Conservation (phyloP, 1,140 invertebrate genomes). For the Megalonaias nervosa region DNA sequence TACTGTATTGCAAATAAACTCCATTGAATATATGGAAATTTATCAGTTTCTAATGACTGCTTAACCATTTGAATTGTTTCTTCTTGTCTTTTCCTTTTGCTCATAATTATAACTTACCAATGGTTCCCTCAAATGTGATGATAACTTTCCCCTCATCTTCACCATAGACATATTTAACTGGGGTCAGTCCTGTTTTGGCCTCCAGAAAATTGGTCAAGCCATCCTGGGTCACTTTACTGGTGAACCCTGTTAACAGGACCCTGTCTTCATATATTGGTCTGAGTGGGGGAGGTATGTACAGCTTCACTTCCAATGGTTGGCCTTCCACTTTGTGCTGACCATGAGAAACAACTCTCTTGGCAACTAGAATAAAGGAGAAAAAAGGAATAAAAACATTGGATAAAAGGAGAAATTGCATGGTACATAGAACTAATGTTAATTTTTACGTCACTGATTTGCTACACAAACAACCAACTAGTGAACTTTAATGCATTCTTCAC, state of each 20-base stretch:
- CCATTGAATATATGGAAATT: no score
- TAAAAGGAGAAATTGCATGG: not conserved
- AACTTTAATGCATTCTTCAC: not conserved
- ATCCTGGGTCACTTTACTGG: not conserved
- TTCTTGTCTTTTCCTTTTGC: no score
- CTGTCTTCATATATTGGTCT: no score
- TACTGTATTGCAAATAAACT: no score
- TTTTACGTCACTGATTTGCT: no score
- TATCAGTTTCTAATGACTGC: no score
- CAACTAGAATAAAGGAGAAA: constrained; percentile 6
- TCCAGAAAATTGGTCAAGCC: constrained; percentile 15
- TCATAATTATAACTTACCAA: no score
- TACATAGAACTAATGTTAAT: no score
- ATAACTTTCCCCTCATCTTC: constrained; percentile 19
- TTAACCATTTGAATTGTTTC: no score
- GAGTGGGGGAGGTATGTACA: constrained; percentile 8
- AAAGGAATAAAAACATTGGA: no score
- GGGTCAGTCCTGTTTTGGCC: not conserved
- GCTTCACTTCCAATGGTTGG: not conserved
- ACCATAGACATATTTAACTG: constrained; percentile 6
- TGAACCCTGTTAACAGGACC: not conserved
- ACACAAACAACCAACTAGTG: not conserved
- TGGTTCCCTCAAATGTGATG: no score
- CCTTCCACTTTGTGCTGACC: constrained; percentile 10
- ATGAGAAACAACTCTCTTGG: not conserved